Base-by-base conservation (phyloP, 2,888 invertebrate species). In the Ochropleura plecta region DNA sequence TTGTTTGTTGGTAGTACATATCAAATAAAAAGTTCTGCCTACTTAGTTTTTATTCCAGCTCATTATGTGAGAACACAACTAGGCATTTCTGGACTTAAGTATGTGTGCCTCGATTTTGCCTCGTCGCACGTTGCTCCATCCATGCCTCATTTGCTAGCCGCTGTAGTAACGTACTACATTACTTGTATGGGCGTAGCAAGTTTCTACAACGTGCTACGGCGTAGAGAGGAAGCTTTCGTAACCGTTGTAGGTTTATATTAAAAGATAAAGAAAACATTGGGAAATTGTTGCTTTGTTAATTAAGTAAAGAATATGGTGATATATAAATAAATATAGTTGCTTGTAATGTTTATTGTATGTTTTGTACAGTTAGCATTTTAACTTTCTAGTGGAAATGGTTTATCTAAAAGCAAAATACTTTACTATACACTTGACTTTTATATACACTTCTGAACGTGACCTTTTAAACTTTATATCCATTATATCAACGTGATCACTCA, bases 181-280 rank as follows among this genome's bases (percentile, higher is more conserved):
- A 30, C 30, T 67, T 62, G 59, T 64, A 44, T 10, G 18, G n/a
- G 53, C 65, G 84, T 86, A 83, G 84, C 70, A 62, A 69, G 53
- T 48, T 57, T 57, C 59, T 73, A 65, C 72, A 10, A 20, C 57
- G 18, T 18, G 48, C 72, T 73, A 78, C 86, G 81, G 59, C 70
- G 86, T 78, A 83, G 78, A 67, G 42, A 4, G n/a, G 44, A n/a
- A 18, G 44, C n/a, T n/a, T 66, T 62, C 57, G 20, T 75, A 64
- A 53, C 62, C 57, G 48, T 48, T 66, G 59, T 53, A 70, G 48
- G 7, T 53, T 42, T 10, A 49, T n/a, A 53, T 44, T 57, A 57
- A 65, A 60, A 48, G 4, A 42, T 7, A 49, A 12, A 0, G 10
- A 51, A 30, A 42, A 44, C 6, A 49, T 68, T 68, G 40, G 5